Percentiles rank a stretch among this genome's conserved stretches.
These are phyloP conservation scores for Apis florea DNA, from an alignment of 1,140 invertebrate species.

Conservation along the genomic window DNA sequence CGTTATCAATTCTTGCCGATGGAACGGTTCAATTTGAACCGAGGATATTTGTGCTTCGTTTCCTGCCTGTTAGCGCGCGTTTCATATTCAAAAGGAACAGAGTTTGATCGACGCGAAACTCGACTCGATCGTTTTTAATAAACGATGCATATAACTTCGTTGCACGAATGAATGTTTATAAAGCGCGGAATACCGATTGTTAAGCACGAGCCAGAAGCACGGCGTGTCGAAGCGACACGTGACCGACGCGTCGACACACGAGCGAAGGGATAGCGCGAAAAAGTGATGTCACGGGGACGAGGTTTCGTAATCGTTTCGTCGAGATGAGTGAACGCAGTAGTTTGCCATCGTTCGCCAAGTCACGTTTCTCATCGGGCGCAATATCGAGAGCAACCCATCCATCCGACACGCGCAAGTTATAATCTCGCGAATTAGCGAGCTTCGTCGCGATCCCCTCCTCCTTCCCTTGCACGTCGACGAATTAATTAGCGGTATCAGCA, in stretches of 20 bases:
- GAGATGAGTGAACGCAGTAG: not conserved
- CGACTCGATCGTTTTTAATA: no score
- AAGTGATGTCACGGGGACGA: not conserved
- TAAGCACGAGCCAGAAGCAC: no score
- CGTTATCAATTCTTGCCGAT: not conserved
- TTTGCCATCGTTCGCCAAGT: conserved; percentile 1
- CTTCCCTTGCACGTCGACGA: conserved; percentile 48
- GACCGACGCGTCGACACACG: not conserved
- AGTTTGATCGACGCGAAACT: no score
- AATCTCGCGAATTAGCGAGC: conserved; percentile 46
- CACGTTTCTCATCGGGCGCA: conserved; percentile 40
- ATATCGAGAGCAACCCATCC: not conserved
- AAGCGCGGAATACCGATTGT: no score
- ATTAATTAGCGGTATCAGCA: conserved; percentile 58
- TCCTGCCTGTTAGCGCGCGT: not conserved
- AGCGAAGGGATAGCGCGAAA: not conserved
- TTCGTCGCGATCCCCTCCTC: conserved; percentile 13
- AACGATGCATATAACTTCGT: not conserved
- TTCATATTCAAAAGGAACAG: not conserved
- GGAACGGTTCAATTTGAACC: not conserved
- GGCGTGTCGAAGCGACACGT: not conserved
- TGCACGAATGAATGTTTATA: not conserved
- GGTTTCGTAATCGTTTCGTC: conserved; percentile 2
- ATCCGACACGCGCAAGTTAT: conserved; percentile 27
- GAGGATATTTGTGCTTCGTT: not conserved